Conservation (phyloP, 2,888 invertebrate species). For the Drosophila subquinaria region DNA sequence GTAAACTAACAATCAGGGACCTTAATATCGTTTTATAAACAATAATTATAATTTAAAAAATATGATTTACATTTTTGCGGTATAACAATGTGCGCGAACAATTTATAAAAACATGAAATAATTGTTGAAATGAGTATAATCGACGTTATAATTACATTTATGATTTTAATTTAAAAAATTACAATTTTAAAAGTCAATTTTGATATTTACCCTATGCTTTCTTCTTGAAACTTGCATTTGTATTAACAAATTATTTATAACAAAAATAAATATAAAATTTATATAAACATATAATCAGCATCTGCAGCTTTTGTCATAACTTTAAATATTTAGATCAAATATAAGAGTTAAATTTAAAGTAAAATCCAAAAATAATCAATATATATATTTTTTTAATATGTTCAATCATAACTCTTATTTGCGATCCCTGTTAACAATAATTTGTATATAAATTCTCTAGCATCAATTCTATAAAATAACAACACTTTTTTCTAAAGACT, state of each 20-base stretch:
- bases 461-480: constrained; percentile 50
- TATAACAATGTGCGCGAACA: neutral
- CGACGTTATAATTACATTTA: too few species aligned
- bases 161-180: too few species aligned
- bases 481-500: constrained; percentile 36
- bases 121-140: too few species aligned
- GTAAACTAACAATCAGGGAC: constrained; percentile 28
- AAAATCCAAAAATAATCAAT: neutral
- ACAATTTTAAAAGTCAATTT: too few species aligned
- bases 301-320: neutral
- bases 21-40: neutral
- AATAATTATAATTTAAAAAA: neutral
- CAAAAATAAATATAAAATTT: too few species aligned
- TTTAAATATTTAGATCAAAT: neutral
- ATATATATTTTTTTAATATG: neutral
- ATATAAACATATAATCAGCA: too few species aligned
- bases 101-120: neutral
- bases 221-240: too few species aligned
- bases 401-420: neutral
- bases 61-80: neutral
- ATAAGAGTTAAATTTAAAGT: neutral
- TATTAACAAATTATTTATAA: too few species aligned
- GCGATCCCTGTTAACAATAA: constrained; percentile 25
- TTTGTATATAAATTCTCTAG: constrained; percentile 57
- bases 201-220: too few species aligned